phyloP scores from a whole-genome alignment of 2,797 vertebrate species.

The Momotus momota region DNA sequence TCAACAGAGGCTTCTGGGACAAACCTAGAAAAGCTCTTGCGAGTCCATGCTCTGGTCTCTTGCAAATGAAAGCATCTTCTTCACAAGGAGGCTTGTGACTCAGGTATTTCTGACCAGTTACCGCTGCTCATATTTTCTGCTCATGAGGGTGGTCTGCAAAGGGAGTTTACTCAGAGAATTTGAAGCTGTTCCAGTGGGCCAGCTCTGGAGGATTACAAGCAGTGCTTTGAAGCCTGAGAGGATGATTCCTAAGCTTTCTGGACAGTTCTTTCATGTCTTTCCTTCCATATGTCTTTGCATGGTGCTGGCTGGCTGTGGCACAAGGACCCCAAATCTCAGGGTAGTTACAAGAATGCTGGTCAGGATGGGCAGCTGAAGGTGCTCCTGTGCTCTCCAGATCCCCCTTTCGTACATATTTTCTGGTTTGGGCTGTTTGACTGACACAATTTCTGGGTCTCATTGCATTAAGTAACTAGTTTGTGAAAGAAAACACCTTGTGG shows the following conservation, averaged over 20 bases:
- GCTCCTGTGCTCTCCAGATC: background rate
- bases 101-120: background rate
- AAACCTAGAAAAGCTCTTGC: background rate
- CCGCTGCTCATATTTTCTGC: background rate
- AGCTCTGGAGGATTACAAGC: background rate
- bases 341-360: background rate
- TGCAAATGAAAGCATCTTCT: background rate
- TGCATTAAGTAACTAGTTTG: background rate
- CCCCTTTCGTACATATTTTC: background rate
- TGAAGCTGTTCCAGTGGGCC: background rate
- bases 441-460: background rate
- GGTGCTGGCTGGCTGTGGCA: background rate
- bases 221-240: background rate
- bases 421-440: background rate
- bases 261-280: background rate
- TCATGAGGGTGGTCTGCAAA: background rate
- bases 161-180: background rate
- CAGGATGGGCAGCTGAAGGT: background rate
- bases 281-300: background rate
- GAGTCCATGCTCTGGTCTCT: rapidly evolving
- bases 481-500: background rate
- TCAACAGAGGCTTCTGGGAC: background rate
- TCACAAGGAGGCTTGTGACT: background rate
- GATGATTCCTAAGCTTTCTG: background rate
- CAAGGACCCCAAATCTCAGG: background rate